These are phyloP conservation scores for Petrolisthes manimaculis DNA, from an alignment of 2,888 invertebrate species.

Conservation along the genomic window DNA sequence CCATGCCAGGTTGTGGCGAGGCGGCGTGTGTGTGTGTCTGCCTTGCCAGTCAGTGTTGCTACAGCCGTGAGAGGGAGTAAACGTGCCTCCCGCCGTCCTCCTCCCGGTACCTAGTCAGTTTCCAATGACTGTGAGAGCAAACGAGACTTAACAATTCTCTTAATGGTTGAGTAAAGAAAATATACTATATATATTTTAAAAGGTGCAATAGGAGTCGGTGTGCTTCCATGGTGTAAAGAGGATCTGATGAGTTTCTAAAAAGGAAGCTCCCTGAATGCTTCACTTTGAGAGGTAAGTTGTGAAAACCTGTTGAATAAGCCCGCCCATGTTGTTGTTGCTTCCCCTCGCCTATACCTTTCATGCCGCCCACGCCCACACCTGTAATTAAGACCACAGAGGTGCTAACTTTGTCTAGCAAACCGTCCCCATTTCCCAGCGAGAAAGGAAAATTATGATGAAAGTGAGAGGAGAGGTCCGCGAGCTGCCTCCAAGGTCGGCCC, in stretches of 20 bases:
- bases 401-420: too few relatives aligned
- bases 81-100: slow-evolving; percentile 47
- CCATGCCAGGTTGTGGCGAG: slow-evolving; percentile 30
- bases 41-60: slow-evolving; percentile 50
- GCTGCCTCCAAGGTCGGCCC: slow-evolving; percentile 5
- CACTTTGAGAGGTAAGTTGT: slow-evolving; percentile 45
- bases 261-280: slow-evolving; percentile 32
- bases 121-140: slow-evolving; percentile 41
- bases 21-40: slow-evolving; percentile 33
- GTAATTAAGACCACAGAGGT: too few relatives aligned
- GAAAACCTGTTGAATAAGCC: slow-evolving; percentile 43
- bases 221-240: slow-evolving; percentile 24
- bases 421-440: not conserved
- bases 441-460: slow-evolving; percentile 12
- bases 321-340: not conserved
- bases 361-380: too few relatives aligned
- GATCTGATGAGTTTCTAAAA: slow-evolving; percentile 23
- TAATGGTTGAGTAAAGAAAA: slow-evolving; percentile 14
- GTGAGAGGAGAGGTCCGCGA: not conserved
- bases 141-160: not conserved
- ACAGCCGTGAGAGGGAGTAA: slow-evolving; percentile 38
- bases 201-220: slow-evolving; percentile 32
- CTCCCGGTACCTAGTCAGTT: slow-evolving; percentile 56
- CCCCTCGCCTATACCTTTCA: too few relatives aligned
- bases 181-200: slow-evolving; percentile 6